Conservation (phyloP, 1,140 invertebrate species). For the Zophobas atratus region DNA sequence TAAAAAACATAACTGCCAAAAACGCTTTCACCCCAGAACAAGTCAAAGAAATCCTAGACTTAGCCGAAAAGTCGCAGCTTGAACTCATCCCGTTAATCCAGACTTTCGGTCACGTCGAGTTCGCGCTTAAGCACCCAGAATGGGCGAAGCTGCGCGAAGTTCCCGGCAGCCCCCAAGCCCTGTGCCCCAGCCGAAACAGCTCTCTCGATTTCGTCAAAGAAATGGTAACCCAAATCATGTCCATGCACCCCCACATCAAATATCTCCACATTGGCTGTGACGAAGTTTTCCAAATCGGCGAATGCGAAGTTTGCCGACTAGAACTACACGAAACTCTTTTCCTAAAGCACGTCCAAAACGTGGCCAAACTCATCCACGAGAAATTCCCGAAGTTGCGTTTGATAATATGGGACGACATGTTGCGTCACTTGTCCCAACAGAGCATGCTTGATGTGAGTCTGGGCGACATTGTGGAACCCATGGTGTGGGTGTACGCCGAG, state of each 20-base stretch:
- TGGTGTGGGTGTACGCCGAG: conserved; percentile 87
- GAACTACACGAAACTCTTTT: conserved; percentile 75
- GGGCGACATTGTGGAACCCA: conserved; percentile 85
- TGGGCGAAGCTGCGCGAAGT: conserved; percentile 86
- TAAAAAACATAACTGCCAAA: conserved; percentile 78
- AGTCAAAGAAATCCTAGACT: conserved; percentile 75
- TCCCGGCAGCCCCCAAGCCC: conserved; percentile 82
- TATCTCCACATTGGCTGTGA: conserved; percentile 85
- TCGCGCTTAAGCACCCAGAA: conserved; percentile 86
- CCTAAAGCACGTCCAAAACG: conserved; percentile 78
- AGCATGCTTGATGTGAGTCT: conserved; percentile 79
- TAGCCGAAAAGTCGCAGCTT: conserved; percentile 79
- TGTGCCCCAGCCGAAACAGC: conserved; percentile 85
- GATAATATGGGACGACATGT: conserved; percentile 97
- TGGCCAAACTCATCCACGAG: conserved; percentile 76
- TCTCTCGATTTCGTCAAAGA: conserved; percentile 80
- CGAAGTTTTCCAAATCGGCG: conserved; percentile 88
- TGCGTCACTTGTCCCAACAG: conserved; percentile 80
- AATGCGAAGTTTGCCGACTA: conserved; percentile 80
- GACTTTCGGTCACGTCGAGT: conserved; percentile 97
- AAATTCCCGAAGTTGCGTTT: conserved; percentile 74
- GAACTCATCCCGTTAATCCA: conserved; percentile 94
- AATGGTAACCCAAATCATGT: conserved; percentile 88
- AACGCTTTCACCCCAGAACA: conserved; percentile 85
- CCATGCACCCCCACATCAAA: conserved; percentile 60